Evolutionary conservation across 23 tunicate genomes (phyloP), one percentile per base, ranked within the genome.

Genomic region (Oikopleura vanhoeffeni): DNA sequence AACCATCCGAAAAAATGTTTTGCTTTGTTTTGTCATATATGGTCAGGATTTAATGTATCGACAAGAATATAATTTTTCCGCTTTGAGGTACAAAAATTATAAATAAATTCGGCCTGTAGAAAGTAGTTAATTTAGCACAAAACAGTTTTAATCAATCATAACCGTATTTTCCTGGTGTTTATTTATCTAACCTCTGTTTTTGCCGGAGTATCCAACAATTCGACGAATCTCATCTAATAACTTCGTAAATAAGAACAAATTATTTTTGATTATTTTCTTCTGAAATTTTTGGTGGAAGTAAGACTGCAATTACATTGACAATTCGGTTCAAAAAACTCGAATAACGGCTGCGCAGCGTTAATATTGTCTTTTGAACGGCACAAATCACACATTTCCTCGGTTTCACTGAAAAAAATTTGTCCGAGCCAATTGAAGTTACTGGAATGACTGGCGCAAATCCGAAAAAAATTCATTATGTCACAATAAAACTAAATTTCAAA

Each of bases 261-360:
- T 92, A 89, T 83, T 92, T 92, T 60, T 92, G 89, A 32, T 89
- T 92, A 85, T 92, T 92, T 86, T 92, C 97, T 84, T 92, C 97
- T 83, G 89, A 89, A 60, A 92, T 92, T 86, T 92, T 92, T 42
- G 92, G n/a, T n/a, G 91, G 84, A 92, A 92, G 87, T 92, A 92
- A 57, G 93, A 89, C 75, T 89, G 93, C 97, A n/a, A 92, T 92
- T 3, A 92, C 97, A 34, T 92, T 90, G 40, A 89, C 86, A 91
- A 92, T 92, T 42, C 89, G 89, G 40, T 84, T 87, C 33, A 92
- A 84, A 67, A 92, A 92, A 41, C 89, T 93, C n/a, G n/a, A n/a
- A n/a, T 84, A 92, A 92, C 57, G 89, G 93, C 88, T 87, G 36
- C 0, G 85, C 97, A 84, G 97, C 93, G 58, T 92, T 92, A n/a